A percentile compares a stretch with the other conserved stretches of the same genome.
Conservation (phyloP, 2,888 invertebrate genomes). For the Athalia rosae region DNA sequence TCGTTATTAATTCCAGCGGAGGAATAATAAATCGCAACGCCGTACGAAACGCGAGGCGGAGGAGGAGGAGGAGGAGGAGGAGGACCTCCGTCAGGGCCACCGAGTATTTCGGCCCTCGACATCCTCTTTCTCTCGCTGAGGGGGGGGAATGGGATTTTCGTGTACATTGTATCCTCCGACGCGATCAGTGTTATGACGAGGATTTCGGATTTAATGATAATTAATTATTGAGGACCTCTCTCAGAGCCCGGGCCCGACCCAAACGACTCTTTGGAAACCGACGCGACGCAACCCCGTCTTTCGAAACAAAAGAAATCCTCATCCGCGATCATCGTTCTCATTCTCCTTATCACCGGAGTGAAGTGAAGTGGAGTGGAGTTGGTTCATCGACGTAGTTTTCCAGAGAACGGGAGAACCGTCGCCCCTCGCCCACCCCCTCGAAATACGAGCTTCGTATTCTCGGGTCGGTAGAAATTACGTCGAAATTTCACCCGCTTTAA, state of each 20-base stretch:
- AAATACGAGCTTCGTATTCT: not conserved
- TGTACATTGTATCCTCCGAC: slow-evolving; percentile 7
- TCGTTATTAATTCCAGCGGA: no score
- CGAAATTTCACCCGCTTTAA: not conserved
- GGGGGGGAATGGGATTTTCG: slow-evolving; percentile 27
- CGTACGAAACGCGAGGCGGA: no score
- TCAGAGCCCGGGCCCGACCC: not conserved
- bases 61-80: no score
- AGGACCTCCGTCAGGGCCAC: no score
- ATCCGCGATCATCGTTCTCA: no score
- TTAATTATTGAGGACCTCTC: slow-evolving; percentile 19
- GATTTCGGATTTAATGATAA: slow-evolving; percentile 30
- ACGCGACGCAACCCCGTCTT: not conserved
- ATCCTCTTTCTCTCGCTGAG: not conserved
- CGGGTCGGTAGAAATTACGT: not conserved
- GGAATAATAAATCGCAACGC: no score
- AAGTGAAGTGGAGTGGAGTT: not conserved
- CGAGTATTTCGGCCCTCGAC: not conserved
- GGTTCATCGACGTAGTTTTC: no score
- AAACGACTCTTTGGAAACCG: not conserved
- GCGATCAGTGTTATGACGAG: not conserved
- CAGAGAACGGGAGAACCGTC: not conserved
- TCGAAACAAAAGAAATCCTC: slow-evolving; percentile 10
- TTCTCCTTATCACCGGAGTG: not conserved
- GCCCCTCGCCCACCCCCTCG: no score